Base-by-base conservation (phyloP, 2,113 vertebrate genomes). In the Corvus moneduloides region DNA sequence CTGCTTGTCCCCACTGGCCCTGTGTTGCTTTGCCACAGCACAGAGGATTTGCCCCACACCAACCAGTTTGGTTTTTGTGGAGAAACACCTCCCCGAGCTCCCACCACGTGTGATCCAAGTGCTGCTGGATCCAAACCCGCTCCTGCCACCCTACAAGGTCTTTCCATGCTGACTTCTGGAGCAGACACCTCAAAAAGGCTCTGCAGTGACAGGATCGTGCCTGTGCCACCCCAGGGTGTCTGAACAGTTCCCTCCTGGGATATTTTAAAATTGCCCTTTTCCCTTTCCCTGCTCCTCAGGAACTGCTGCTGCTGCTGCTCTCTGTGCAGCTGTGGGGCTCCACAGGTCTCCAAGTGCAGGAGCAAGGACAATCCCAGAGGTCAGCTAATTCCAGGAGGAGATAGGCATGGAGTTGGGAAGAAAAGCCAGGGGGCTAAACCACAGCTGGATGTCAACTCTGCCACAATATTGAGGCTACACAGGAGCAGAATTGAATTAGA, bases 111-210 rank as follows among this genome's bases (percentile, higher is more conserved):
- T 64, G 28, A 56, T 56, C 43, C 62, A 11, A 22, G 23, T 32
- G 18, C 27, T 67, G 27, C 46, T 66, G 46, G 37, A 35, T 49
- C 48, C 46, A 56, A 22, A 56, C 23, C 33, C 3, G 0, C 43
- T 68, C 18, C 49, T 74, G 61, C 39, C 33, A 22, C 39, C 39
- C 35, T 37, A 1, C 16, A 6, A 52, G 9, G 30, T 32, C 37
- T 7, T 24, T 20, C 22, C 28, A 2, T 1, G 0, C 13, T 72
- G 46, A 22, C 32, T 72, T 39, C 32, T 0, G 2, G 54, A 72
- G n/a, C 4, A 54, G 58, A 39, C 22, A 37, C 33, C 17, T 62
- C 30, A 9, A 15, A 74, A 83, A n/a, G 9, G 17, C 48, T 66
- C 49, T 61, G 14, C 41, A 35, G 39, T 2, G 32, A 20, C 37